Evolutionary conservation across 2,113 vertebrate genomes (phyloP).

Genomic region (Corythoichthys haematopterus): DNA sequence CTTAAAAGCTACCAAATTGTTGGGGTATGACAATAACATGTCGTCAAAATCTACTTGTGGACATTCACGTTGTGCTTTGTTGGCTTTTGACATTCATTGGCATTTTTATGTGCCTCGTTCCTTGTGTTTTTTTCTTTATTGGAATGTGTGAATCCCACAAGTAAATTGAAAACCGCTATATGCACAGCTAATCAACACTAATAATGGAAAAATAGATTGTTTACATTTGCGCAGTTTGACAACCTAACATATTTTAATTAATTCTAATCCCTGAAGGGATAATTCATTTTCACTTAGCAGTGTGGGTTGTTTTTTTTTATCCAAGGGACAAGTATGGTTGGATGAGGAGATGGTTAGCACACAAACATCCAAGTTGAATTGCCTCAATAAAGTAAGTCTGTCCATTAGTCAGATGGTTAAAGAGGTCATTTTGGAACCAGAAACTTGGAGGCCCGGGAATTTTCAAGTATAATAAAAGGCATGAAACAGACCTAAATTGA

Average conservation of each 20-base stretch:
- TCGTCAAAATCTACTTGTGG: constrained; percentile 15
- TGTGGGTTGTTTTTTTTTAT: not conserved
- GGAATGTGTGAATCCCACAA: not conserved
- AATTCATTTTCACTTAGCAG: not conserved
- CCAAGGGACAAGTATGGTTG: not conserved
- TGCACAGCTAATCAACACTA: not conserved
- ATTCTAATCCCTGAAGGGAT: not conserved
- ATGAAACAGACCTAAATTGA: constrained; percentile 38
- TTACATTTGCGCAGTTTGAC: not conserved
- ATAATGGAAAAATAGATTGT: not conserved
- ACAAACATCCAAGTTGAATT: too few relatives aligned
- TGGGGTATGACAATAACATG: constrained; percentile 16
- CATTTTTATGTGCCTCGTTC: not conserved
- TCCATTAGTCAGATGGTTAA: constrained; percentile 20
- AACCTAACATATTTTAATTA: not conserved
- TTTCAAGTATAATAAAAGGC: constrained; percentile 28
- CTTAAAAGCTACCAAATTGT: constrained; percentile 31
- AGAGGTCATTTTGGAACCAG: constrained; percentile 16
- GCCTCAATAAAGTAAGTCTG: constrained; percentile 5
- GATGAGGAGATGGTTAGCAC: not conserved
- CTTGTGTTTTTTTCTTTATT: not conserved
- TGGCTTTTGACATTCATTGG: not conserved
- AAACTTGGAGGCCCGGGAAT: constrained; percentile 7
- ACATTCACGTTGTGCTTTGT: not conserved
- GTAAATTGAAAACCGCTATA: not conserved